Percentiles rank a stretch among this genome's conserved stretches.
phyloP scores from a whole-genome alignment of 2,797 vertebrate genomes.

The Gobionotothen gibberifrons region DNA sequence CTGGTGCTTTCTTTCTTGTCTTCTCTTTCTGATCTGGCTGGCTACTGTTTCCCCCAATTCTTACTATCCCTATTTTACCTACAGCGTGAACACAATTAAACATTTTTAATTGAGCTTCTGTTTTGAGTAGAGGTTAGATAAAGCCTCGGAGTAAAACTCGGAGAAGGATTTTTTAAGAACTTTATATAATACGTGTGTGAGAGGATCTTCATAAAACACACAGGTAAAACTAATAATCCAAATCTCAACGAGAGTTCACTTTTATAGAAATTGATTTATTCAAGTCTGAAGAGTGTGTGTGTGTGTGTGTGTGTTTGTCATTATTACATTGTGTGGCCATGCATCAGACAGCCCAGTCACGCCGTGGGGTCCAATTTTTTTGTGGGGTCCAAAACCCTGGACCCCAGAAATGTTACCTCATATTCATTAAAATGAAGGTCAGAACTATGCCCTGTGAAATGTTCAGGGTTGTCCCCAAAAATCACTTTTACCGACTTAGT shows the following conservation, averaged over 20 bases:
- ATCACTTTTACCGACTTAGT: no score
- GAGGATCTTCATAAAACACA: background rate
- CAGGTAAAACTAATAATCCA: slow-evolving; percentile 11
- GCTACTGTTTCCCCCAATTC: background rate
- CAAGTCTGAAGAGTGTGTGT: background rate
- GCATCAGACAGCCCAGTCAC: no score
- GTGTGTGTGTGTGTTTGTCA: no score
- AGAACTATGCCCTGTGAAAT: no score
- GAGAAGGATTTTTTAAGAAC: slow-evolving; percentile 6
- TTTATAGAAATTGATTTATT: slow-evolving; percentile 33
- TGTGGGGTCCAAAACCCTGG: no score
- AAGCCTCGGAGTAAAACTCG: background rate
- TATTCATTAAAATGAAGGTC: no score
- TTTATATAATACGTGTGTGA: slow-evolving; percentile 1
- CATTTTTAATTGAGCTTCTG: slow-evolving; percentile 15
- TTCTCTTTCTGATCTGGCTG: slow-evolving; percentile 5
- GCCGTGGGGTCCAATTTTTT: no score
- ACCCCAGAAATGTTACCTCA: no score
- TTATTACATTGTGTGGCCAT: no score
- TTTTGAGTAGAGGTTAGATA: slow-evolving; percentile 14
- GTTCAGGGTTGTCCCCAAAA: no score
- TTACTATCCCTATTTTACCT: background rate
- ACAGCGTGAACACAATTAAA: background rate
- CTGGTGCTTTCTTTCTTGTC: background rate
- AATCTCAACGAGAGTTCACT: slow-evolving; percentile 12